Conservation (phyloP, 2,888 invertebrate genomes). For the Apodemia hepburni region DNA sequence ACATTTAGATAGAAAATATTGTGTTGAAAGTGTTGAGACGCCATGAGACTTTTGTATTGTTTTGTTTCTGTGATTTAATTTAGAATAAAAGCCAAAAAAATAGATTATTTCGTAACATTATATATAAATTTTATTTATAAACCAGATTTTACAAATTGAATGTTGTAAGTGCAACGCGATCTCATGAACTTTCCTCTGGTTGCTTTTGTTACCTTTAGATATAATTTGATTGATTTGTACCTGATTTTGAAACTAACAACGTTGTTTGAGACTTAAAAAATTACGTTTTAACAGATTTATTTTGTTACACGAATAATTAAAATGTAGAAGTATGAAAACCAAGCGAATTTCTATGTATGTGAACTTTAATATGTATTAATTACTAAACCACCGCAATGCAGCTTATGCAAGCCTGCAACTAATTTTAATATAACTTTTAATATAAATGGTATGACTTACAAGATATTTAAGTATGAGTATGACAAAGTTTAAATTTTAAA, state of each 20-base stretch:
- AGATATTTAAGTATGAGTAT: slow-evolving; percentile 43
- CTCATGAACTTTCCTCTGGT: slow-evolving; percentile 68
- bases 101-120: slow-evolving; percentile 52
- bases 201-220: slow-evolving; percentile 73
- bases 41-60: slow-evolving; percentile 37
- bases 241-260: slow-evolving; percentile 65
- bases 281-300: slow-evolving; percentile 67
- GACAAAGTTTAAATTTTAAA: slow-evolving; percentile 21
- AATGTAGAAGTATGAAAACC: slow-evolving; percentile 56
- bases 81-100: slow-evolving; percentile 66
- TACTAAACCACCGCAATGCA: slow-evolving; percentile 69
- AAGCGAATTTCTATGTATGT: slow-evolving; percentile 63
- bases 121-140: slow-evolving; percentile 40
- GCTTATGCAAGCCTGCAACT: slow-evolving; percentile 71
- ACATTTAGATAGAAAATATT: background rate
- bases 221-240: slow-evolving; percentile 76
- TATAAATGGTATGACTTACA: slow-evolving; percentile 42
- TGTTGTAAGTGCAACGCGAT: slow-evolving; percentile 54
- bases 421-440: slow-evolving; percentile 56
- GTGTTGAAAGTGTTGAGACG: slow-evolving; percentile 7
- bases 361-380: slow-evolving; percentile 48
- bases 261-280: slow-evolving; percentile 68
- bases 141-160: slow-evolving; percentile 25
- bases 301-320: slow-evolving; percentile 57
- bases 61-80: slow-evolving; percentile 71